Evolutionary conservation across 1,140 invertebrate species (phyloP).

Genomic region (Brachionus rotundiformis): DNA sequence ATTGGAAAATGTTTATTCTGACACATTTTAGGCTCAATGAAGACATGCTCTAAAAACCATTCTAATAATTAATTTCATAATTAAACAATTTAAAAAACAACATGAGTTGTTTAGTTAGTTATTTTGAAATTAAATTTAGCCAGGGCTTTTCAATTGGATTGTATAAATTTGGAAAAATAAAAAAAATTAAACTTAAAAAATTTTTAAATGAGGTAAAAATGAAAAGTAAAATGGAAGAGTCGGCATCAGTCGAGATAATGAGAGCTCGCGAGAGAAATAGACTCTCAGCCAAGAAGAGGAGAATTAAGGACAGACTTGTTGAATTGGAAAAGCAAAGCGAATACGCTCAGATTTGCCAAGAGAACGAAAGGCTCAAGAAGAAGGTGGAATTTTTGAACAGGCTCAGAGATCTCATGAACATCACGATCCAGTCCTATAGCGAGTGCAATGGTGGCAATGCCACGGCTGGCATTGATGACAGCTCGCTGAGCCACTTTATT

Average conservation of each 20-base stretch:
- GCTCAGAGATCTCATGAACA: not conserved
- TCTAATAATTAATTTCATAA: too few relatives aligned
- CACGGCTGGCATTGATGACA: too few relatives aligned
- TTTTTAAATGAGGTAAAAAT: not conserved
- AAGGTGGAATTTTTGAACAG: not conserved
- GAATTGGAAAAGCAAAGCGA: not conserved
- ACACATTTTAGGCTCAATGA: too few relatives aligned
- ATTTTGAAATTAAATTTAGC: too few relatives aligned
- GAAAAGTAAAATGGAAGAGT: not conserved
- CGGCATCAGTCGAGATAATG: not conserved
- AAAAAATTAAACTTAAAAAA: too few relatives aligned
- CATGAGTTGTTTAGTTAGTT: too few relatives aligned
- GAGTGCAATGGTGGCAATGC: too few relatives aligned
- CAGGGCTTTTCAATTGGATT: too few relatives aligned
- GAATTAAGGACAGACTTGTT: not conserved
- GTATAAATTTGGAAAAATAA: not conserved
- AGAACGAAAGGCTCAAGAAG: not conserved
- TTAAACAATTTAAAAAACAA: too few relatives aligned
- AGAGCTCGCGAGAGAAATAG: not conserved
- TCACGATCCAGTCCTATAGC: not conserved
- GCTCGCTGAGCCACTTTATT: not conserved
- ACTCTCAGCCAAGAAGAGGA: not conserved
- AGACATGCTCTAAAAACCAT: too few relatives aligned
- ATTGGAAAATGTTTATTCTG: too few relatives aligned
- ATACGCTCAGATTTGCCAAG: not conserved